These are phyloP conservation scores for Pachyramphus minor DNA, from an alignment of 2,113 vertebrate species.

Conservation along the genomic window DNA sequence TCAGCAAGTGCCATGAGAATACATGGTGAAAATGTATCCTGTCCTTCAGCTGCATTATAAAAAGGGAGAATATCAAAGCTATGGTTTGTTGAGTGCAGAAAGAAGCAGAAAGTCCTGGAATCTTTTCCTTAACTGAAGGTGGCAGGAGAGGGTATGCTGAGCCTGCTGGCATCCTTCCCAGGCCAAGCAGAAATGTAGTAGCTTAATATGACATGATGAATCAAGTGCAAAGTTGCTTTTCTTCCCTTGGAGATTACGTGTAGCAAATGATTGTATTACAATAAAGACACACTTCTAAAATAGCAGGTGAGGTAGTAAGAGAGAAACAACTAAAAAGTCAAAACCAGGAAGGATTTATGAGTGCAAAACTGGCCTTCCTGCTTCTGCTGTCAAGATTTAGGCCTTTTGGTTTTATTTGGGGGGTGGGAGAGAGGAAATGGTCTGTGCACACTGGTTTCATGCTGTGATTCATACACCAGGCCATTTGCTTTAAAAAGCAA, in stretches of 20 bases:
- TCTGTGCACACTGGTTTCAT: neutral
- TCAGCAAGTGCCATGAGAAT: neutral
- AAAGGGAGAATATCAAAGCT: neutral
- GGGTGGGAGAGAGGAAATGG: fast-evolving
- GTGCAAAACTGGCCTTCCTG: neutral
- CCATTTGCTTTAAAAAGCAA: neutral
- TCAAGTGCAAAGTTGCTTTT: neutral
- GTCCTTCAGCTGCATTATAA: neutral
- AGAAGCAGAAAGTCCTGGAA: neutral
- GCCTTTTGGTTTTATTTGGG: neutral
- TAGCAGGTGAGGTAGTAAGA: neutral
- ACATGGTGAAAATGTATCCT: neutral
- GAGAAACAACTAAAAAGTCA: neutral
- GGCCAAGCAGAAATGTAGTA: neutral
- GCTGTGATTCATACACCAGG: neutral
- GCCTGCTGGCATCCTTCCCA: neutral
- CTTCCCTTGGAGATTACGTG: neutral
- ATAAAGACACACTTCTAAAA: neutral
- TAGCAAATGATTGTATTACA: neutral
- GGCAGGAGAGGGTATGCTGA: neutral
- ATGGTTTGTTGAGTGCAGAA: neutral
- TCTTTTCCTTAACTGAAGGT: neutral
- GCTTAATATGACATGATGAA: neutral
- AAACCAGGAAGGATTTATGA: neutral
- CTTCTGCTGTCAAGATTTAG: neutral